phyloP scores from a whole-genome alignment of 2,797 vertebrate genomes.

The Scarus forsteni region DNA sequence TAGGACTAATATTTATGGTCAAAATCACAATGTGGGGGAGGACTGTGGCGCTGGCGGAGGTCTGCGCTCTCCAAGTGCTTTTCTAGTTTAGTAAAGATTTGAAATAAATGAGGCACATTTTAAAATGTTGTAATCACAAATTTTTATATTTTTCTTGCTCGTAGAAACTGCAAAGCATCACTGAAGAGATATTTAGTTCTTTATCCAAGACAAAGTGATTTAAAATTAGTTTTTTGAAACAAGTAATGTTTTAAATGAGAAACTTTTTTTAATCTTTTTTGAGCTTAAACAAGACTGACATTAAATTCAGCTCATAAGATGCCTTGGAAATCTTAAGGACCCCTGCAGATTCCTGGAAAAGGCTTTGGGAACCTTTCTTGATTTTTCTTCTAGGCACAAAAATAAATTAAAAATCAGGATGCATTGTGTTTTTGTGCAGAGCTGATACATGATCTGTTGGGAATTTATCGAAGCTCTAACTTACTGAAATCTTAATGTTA shows the following conservation, averaged over 20 bases:
- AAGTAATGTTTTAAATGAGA: too few relatives aligned
- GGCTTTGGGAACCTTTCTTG: background rate
- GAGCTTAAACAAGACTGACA: background rate
- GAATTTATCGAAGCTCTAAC: background rate
- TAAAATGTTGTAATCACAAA: background rate
- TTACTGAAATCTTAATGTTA: background rate
- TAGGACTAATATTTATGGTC: too few relatives aligned
- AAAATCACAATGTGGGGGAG: too few relatives aligned
- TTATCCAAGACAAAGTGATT: too few relatives aligned
- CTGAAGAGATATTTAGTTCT: background rate
- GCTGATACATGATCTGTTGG: background rate
- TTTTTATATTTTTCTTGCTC: conserved; percentile 36
- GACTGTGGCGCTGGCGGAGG: too few relatives aligned
- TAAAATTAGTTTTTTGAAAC: too few relatives aligned
- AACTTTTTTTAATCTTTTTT: background rate
- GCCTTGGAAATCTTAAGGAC: background rate
- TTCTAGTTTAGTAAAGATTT: too few relatives aligned
- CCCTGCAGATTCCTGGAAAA: background rate
- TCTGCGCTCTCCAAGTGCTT: too few relatives aligned
- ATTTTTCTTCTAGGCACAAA: too few relatives aligned
- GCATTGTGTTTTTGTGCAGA: background rate
- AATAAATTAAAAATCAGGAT: background rate
- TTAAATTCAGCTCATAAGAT: background rate
- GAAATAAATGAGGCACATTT: too few relatives aligned
- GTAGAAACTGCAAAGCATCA: background rate